These are phyloP conservation scores for Heliconius eleuchia DNA, from an alignment of 1,140 invertebrate genomes.

Conservation along the genomic window DNA sequence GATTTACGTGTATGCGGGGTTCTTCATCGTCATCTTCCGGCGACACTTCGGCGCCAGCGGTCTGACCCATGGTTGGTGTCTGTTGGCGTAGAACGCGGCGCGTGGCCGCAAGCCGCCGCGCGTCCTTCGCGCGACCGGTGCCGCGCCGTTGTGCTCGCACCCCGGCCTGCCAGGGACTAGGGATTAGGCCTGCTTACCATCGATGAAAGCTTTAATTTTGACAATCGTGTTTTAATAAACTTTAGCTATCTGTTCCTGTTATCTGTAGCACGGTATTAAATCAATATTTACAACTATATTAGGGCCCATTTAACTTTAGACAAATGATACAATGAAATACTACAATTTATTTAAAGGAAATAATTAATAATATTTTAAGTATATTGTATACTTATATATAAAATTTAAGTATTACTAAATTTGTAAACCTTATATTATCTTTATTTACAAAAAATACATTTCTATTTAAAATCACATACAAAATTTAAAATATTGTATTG, in stretches of 20 bases:
- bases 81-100: conserved; percentile 48
- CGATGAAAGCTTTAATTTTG: conserved; percentile 37
- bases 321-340: neutral
- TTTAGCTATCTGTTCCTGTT: neutral
- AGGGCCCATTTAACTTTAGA: too few relatives aligned
- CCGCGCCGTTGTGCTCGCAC: conserved; percentile 60
- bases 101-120: conserved; percentile 67
- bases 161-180: conserved; percentile 42
- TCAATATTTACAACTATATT: neutral
- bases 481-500: too few relatives aligned
- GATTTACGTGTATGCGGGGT: conserved; percentile 65
- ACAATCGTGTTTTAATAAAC: neutral
- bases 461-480: too few relatives aligned
- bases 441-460: too few relatives aligned
- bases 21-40: conserved; percentile 65
- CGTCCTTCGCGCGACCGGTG: conserved; percentile 71
- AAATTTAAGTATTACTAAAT: too few relatives aligned
- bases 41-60: conserved; percentile 58
- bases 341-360: too few relatives aligned
- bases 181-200: conserved; percentile 39
- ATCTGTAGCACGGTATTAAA: neutral
- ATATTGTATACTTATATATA: too few relatives aligned
- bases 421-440: too few relatives aligned
- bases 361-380: too few relatives aligned
- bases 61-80: conserved; percentile 65